These are phyloP conservation scores for Botia almorhae DNA, from an alignment of 2,797 vertebrate genomes.

Conservation along the genomic window DNA sequence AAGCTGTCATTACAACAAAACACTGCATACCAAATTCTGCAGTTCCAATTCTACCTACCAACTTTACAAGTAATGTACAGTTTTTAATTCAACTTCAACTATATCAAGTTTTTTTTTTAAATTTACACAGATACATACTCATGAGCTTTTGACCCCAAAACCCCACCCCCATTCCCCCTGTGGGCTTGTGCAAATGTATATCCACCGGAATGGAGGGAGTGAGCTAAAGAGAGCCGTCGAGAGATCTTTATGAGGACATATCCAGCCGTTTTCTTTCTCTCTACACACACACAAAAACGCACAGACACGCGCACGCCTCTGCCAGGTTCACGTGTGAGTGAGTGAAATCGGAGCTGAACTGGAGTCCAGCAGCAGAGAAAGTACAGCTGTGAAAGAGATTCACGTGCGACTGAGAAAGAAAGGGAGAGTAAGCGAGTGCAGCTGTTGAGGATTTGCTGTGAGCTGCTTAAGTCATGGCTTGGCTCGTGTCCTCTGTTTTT, in stretches of 20 bases:
- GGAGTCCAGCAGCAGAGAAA: slow-evolving; percentile 62
- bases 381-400: slow-evolving; percentile 74
- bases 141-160: slow-evolving; percentile 16
- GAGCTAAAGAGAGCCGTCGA: slow-evolving; percentile 14
- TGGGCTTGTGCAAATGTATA: slow-evolving; percentile 28
- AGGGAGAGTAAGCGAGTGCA: slow-evolving; percentile 65
- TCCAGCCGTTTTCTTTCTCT: slow-evolving; percentile 2
- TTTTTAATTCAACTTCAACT: too few relatives aligned
- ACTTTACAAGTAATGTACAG: too few relatives aligned
- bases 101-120: too few relatives aligned
- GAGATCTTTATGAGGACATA: slow-evolving; percentile 32
- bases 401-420: slow-evolving; percentile 58
- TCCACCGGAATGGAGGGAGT: slow-evolving; percentile 37
- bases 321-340: slow-evolving; percentile 55
- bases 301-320: slow-evolving; percentile 21
- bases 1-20: neutral
- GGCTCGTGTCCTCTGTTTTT: slow-evolving; percentile 73
- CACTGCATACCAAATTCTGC: neutral
- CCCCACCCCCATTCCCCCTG: slow-evolving; percentile 45
- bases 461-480: slow-evolving; percentile 76
- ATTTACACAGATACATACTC: slow-evolving; percentile 41
- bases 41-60: neutral
- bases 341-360: slow-evolving; percentile 70
- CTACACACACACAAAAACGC: slow-evolving; percentile 4
- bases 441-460: slow-evolving; percentile 79